A percentile compares a stretch with the other conserved stretches of the same genome.
Evolutionary conservation across 2,113 vertebrate species (phyloP).

Genomic region (Vulpes vulpes): DNA sequence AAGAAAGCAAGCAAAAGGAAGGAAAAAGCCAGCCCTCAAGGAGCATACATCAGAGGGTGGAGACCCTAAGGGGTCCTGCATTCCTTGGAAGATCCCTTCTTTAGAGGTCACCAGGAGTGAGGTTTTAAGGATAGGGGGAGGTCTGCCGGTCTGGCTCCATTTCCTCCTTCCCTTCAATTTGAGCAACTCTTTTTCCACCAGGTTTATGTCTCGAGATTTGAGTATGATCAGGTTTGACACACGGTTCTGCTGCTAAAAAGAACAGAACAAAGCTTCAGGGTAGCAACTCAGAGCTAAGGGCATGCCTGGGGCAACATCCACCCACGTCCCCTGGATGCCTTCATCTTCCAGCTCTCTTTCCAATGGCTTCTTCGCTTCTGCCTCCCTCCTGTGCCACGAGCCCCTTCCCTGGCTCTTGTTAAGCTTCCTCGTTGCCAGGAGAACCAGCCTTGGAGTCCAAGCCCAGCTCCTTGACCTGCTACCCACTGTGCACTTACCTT

Average conservation of each 20-base stretch:
- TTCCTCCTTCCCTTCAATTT: not conserved
- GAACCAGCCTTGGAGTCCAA: fast-evolving
- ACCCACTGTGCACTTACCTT: fast-evolving
- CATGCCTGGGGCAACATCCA: fast-evolving
- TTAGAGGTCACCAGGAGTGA: not conserved
- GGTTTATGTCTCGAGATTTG: not conserved
- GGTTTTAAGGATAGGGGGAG: not conserved
- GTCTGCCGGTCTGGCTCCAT: not conserved
- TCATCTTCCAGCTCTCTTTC: not conserved
- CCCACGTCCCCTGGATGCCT: fast-evolving
- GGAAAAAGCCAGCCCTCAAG: not conserved
- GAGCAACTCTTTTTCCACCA: not conserved
- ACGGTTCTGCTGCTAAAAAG: not conserved
- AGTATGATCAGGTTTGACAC: not conserved
- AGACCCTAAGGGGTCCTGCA: not conserved
- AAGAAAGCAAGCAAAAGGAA: not conserved
- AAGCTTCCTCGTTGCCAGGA: not conserved
- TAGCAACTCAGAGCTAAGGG: not conserved
- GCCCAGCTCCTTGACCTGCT: not conserved
- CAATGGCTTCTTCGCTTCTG: not conserved
- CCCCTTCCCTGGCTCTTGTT: not conserved
- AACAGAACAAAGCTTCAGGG: not conserved
- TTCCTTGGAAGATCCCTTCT: not conserved
- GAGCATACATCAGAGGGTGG: not conserved
- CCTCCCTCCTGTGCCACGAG: not conserved